A percentile compares a stretch with the other conserved stretches of the same genome.
Evolutionary conservation across 2,888 invertebrate genomes (phyloP).

Genomic region (Campoplex capitator): DNA sequence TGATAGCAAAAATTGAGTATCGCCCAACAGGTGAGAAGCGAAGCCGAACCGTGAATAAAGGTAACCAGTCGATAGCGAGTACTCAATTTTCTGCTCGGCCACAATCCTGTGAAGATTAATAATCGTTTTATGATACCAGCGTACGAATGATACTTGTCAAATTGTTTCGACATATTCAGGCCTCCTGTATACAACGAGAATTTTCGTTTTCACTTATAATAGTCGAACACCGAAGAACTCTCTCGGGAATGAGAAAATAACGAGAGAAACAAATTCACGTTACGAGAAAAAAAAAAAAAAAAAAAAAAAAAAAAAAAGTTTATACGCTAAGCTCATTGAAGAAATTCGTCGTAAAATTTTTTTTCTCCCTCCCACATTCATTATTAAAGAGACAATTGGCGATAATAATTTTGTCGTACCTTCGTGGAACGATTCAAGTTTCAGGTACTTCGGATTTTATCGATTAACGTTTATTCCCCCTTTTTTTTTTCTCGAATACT

Average conservation of each 20-base stretch:
- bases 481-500: background rate
- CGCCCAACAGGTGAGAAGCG: slow-evolving; percentile 5
- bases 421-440: slow-evolving; percentile 8
- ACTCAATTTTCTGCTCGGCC: slow-evolving; percentile 35
- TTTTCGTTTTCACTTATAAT: background rate
- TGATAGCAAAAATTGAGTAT: slow-evolving; percentile 47
- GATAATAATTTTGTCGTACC: background rate
- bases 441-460: background rate
- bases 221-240: background rate
- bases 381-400: background rate
- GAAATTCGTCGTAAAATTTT: background rate
- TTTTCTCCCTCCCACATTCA: background rate
- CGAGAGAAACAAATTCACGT: background rate
- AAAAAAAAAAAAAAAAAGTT: background rate
- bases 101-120: slow-evolving; percentile 54
- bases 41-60: slow-evolving; percentile 11
- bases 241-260: background rate
- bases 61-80: slow-evolving; percentile 7
- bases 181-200: background rate
- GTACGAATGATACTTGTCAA: slow-evolving; percentile 22
- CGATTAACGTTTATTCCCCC: background rate
- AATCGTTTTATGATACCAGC: slow-evolving; percentile 36
- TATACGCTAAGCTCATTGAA: background rate
- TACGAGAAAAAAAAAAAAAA: background rate
- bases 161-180: background rate